Evolutionary conservation across 2,888 invertebrate genomes (phyloP).

Genomic region (Acheta domesticus): DNA sequence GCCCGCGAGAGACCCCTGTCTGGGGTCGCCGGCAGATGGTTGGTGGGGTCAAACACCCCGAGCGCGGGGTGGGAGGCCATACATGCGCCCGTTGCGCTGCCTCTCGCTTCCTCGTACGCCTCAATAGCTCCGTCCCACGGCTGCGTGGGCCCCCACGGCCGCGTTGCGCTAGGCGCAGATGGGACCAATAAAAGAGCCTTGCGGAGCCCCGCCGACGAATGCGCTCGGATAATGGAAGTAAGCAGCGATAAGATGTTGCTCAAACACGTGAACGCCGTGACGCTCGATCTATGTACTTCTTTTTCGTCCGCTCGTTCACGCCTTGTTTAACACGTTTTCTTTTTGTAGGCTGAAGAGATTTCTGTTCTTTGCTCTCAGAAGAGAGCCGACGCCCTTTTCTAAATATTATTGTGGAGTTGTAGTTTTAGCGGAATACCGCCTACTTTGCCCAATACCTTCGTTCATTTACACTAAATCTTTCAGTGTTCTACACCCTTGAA

Average conservation of each 20-base stretch:
- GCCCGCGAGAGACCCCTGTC: too few relatives aligned
- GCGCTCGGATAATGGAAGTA: neutral
- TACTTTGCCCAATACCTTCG: neutral
- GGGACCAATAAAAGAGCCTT: neutral
- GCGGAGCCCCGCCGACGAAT: neutral
- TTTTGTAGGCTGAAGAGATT: neutral
- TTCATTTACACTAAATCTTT: too few relatives aligned
- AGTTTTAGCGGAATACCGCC: neutral
- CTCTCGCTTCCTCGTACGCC: too few relatives aligned
- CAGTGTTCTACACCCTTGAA: too few relatives aligned
- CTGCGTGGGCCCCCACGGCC: too few relatives aligned
- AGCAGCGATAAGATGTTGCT: conserved; percentile 1
- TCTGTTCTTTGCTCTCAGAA: neutral
- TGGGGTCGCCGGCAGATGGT: too few relatives aligned
- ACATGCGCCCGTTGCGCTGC: too few relatives aligned
- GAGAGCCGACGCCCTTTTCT: neutral
- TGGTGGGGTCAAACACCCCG: too few relatives aligned
- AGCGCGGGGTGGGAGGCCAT: too few relatives aligned
- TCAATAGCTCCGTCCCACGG: too few relatives aligned
- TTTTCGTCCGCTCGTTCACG: neutral
- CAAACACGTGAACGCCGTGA: neutral
- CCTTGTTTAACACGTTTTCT: conserved; percentile 4
- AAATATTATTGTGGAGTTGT: neutral
- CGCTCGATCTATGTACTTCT: neutral
- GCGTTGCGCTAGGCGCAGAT: neutral